Evolutionary conservation across 1,140 invertebrate genomes (phyloP).

Genomic region (Agraylea sexmaculata): DNA sequence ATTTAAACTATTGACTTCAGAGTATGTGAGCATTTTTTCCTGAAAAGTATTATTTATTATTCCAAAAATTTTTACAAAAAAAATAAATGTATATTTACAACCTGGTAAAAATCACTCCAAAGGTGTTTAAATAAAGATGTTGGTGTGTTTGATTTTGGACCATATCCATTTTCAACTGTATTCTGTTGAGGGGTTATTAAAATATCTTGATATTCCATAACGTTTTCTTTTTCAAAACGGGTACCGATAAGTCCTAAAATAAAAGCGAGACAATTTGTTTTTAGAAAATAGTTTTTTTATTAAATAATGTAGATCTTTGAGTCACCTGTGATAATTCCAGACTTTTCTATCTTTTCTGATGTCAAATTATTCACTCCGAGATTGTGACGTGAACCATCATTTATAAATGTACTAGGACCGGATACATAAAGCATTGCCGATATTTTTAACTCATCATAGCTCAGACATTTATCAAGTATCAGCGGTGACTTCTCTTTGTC

Average conservation of each 20-base stretch:
- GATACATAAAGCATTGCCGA: constrained; percentile 43
- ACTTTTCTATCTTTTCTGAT: constrained; percentile 20
- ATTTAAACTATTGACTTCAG: too few relatives aligned
- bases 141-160: background rate
- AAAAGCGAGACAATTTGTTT: constrained; percentile 10
- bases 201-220: constrained; percentile 49
- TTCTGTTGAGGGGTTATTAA: constrained; percentile 40
- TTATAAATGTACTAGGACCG: constrained; percentile 44
- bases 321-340: constrained; percentile 24
- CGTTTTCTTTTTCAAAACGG: constrained; percentile 33
- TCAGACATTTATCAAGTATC: constrained; percentile 32
- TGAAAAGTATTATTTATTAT: too few relatives aligned
- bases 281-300: background rate
- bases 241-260: constrained; percentile 33
- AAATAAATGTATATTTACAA: too few relatives aligned
- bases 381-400: constrained; percentile 43
- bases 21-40: too few relatives aligned
- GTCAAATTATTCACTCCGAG: constrained; percentile 29
- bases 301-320: background rate
- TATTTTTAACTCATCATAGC: constrained; percentile 43
- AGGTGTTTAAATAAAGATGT: constrained; percentile 12
- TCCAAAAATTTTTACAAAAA: too few relatives aligned
- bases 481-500: constrained; percentile 31
- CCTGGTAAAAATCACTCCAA: constrained; percentile 24
- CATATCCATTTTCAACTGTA: constrained; percentile 35